Evolutionary conservation across 2,888 invertebrate genomes (phyloP), one percentile per base, ranked within the genome.

Genomic region (Strigamia maritima): DNA sequence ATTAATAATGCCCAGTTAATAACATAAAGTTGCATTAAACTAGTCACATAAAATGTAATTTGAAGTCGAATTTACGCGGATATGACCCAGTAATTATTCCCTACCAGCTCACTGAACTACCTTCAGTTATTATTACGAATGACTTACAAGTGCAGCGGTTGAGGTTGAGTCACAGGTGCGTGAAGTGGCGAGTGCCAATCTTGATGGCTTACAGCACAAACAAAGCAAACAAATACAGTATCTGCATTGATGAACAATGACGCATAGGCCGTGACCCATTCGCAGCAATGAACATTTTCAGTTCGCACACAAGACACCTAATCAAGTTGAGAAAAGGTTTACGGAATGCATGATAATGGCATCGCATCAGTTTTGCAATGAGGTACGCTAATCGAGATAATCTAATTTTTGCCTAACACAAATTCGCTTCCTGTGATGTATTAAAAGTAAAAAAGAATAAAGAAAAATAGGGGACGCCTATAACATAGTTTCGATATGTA

Each of bases 231-330:
- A 70, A 70, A 70, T 70, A 35, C 35, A 10, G 8, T 35, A 70
- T 70, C 70, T 70, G 28, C 70, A 70, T 70, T 70, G 70, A 70
- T 70, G 70, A 70, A 70, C 70, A 70, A 70, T 70, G 70, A 70
- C 70, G 28, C 70, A 70, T 26, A n/a, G 70, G 70, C 70, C 28
- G 26, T 70, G 70, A 70, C 70, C 70, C 70, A n/a, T 28, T 28
- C 70, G 70, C 70, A 12, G 28, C 70, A 26, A 28, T 70, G 70
- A 14, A 28, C 70, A n/a, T n/a, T 24, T 26, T 70, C 19, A 8
- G 44, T 12, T 54, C 4, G 0, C 54, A 19, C 54, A 26, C 26
- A 70, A 26, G 70, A 70, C 26, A 28, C 26, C 16, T 70, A 70
- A 70, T 70, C 70, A n/a, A 70, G 70, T 70, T 70, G 70, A 70